phyloP scores from a whole-genome alignment of 1,140 invertebrate genomes.

The Phenacoccus solenopsis region DNA sequence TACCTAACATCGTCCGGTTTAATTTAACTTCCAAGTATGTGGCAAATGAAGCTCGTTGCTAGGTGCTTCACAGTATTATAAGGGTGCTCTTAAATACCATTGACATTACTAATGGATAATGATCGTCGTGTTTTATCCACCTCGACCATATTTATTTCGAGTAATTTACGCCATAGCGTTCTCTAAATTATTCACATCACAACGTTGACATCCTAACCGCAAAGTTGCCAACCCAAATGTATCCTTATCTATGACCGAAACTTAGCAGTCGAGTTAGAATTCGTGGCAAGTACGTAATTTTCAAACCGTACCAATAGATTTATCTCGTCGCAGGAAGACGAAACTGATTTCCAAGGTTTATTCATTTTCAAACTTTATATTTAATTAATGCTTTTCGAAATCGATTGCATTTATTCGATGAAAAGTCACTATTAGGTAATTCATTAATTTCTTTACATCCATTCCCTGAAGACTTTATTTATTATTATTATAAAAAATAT shows the following conservation, averaged over 20 bases:
- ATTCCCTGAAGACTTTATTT: too few relatives aligned
- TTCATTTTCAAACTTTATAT: too few relatives aligned
- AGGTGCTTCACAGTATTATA: not conserved
- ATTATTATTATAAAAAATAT: too few relatives aligned
- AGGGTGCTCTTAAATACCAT: not conserved
- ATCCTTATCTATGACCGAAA: not conserved
- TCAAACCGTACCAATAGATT: too few relatives aligned
- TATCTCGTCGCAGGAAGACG: not conserved
- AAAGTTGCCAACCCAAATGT: not conserved
- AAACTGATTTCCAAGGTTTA: too few relatives aligned
- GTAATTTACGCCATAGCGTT: not conserved
- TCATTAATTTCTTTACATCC: too few relatives aligned
- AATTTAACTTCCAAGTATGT: conserved; percentile 2
- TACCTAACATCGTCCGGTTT: not conserved
- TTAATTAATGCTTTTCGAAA: too few relatives aligned
- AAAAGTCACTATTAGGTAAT: too few relatives aligned
- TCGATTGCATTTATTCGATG: too few relatives aligned
- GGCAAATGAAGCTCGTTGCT: conserved; percentile 1
- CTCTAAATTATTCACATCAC: not conserved
- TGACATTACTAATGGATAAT: conserved; percentile 2
- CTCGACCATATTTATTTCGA: not conserved
- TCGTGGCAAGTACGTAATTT: too few relatives aligned
- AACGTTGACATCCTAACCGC: not conserved
- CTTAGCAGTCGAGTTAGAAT: not conserved
- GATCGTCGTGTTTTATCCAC: conserved; percentile 1